Evolutionary conservation across 2,797 vertebrate species (phyloP).

Genomic region (Smutsia temminckii): DNA sequence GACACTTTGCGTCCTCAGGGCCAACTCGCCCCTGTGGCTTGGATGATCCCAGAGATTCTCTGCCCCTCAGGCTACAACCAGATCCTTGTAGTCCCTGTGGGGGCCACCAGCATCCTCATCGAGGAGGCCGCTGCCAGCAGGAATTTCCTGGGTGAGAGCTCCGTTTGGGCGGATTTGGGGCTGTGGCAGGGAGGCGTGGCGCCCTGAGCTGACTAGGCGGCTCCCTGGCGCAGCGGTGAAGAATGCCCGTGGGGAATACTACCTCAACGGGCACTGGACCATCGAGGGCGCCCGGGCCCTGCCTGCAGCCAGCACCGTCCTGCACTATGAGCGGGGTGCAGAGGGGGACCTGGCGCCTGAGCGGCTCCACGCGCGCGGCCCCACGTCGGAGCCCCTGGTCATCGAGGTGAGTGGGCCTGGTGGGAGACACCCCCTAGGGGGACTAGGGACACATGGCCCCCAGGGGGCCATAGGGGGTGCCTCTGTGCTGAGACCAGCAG

Average conservation of each 20-base stretch:
- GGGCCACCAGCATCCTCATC: conserved; percentile 94
- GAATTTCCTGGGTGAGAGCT: conserved; percentile 93
- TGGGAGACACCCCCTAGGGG: background rate
- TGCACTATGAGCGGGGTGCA: conserved; percentile 92
- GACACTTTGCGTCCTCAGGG: background rate
- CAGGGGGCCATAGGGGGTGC: rapidly evolving
- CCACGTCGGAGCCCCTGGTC: conserved; percentile 94
- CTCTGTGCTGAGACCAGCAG: background rate
- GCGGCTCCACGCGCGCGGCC: conserved; percentile 91
- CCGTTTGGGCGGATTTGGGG: background rate
- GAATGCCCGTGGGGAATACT: conserved; percentile 93
- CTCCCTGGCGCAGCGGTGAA: conserved; percentile 89
- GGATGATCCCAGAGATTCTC: background rate
- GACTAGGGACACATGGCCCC: background rate
- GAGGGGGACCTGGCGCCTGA: conserved; percentile 92
- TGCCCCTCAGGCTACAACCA: conserved; percentile 93
- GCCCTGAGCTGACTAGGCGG: rapidly evolving
- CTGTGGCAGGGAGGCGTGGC: rapidly evolving
- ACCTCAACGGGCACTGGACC: conserved; percentile 97
- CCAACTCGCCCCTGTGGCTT: background rate
- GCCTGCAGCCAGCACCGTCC: conserved; percentile 89
- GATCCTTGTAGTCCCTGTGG: conserved; percentile 93
- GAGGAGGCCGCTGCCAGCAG: conserved; percentile 91
- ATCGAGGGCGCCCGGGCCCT: conserved; percentile 90
- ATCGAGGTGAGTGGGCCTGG: conserved; percentile 89